Conservation (phyloP, 2,113 vertebrate species). For the Neogobius melanostomus region DNA sequence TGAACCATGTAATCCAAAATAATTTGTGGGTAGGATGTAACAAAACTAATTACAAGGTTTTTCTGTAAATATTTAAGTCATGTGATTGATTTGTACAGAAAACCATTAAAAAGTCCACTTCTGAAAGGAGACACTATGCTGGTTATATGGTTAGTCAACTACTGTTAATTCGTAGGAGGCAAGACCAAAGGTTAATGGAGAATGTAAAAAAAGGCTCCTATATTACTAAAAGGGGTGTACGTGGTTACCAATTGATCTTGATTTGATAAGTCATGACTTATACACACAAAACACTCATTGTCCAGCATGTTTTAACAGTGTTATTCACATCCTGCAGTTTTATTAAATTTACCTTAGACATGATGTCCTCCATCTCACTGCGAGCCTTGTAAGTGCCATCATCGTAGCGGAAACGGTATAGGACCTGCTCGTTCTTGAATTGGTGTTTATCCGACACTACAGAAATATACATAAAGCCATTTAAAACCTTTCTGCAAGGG, state of each 20-base stretch:
- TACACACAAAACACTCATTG: background rate
- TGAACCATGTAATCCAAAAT: background rate
- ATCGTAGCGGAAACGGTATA: conserved; percentile 97
- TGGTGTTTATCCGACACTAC: conserved; percentile 98
- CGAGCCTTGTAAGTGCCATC: conserved; percentile 97
- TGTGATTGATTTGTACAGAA: background rate
- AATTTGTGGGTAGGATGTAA: background rate
- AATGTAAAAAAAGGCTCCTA: too few relatives aligned
- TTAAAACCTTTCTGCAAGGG: background rate
- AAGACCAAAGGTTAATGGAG: too few relatives aligned
- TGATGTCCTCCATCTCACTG: conserved; percentile 96
- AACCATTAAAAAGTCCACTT: background rate
- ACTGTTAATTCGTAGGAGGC: background rate
- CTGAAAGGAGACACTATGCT: background rate
- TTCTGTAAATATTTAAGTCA: background rate
- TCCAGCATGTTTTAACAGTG: background rate
- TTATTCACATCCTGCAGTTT: background rate
- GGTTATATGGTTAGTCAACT: background rate
- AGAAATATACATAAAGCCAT: conserved; percentile 12
- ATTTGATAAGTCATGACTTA: background rate
- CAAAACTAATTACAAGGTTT: background rate
- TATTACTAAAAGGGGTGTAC: background rate
- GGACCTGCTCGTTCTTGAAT: conserved; percentile 97
- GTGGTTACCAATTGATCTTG: background rate
- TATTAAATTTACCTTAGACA: conserved; percentile 87